Evolutionary conservation across 2,888 invertebrate species (phyloP).

Genomic region (Chymomyza amoena): DNA sequence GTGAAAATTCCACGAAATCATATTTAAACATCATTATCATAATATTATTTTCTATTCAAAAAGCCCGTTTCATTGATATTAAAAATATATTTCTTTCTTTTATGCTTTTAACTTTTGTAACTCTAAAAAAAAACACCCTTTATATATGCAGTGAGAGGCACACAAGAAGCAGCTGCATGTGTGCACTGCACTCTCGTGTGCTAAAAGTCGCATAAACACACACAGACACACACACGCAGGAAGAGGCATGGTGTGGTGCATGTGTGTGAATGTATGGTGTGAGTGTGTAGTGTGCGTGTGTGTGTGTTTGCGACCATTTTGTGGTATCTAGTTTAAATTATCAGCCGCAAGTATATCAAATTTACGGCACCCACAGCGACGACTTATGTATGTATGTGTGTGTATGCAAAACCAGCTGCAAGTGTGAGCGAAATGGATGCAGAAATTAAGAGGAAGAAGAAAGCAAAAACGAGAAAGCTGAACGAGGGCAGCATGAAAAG

Average conservation of each 20-base stretch:
- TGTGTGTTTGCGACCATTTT: slow-evolving; percentile 6
- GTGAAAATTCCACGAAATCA: too few species aligned
- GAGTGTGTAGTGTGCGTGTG: slow-evolving; percentile 9
- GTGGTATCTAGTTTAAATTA: slow-evolving; percentile 60
- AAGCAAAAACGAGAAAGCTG: too few species aligned
- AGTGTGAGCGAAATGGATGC: not conserved
- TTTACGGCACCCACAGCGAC: slow-evolving; percentile 55
- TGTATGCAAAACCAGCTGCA: slow-evolving; percentile 29
- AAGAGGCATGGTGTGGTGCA: not conserved
- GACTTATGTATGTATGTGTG: not conserved
- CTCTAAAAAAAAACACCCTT: too few species aligned
- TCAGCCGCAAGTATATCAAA: slow-evolving; percentile 64
- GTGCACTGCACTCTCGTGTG: slow-evolving; percentile 11
- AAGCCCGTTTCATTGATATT: too few species aligned
- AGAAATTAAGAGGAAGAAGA: too few species aligned
- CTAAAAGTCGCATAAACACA: slow-evolving; percentile 46
- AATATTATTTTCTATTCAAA: too few species aligned
- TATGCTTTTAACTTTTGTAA: too few species aligned
- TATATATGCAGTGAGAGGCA: not conserved
- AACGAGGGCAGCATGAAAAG: too few species aligned
- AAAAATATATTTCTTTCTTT: too few species aligned
- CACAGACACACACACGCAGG: not conserved
- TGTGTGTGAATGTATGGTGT: not conserved
- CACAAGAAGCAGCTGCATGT: not conserved
- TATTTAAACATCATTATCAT: too few species aligned